phyloP scores from a whole-genome alignment of 2,797 vertebrate species.

The Spondyliosoma cantharus region DNA sequence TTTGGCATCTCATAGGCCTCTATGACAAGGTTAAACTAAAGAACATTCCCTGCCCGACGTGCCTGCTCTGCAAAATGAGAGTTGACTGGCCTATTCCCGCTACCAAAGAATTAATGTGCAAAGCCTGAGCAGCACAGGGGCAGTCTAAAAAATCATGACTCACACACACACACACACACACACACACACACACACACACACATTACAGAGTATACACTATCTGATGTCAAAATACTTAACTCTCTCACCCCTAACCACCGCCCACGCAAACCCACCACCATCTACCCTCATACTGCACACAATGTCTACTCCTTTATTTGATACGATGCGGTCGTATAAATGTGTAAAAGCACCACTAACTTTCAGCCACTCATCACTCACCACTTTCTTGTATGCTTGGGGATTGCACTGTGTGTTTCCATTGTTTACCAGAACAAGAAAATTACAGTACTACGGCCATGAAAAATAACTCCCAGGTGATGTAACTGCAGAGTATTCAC shows the following conservation, averaged over 20 bases:
- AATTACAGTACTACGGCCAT: conserved; percentile 1
- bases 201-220: conserved; percentile 12
- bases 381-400: neutral
- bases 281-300: neutral
- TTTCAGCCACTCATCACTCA: neutral
- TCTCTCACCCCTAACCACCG: neutral
- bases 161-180: neutral
- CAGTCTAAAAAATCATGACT: conserved; percentile 64
- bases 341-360: too few species aligned
- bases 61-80: conserved; percentile 73
- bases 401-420: neutral
- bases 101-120: conserved; percentile 74
- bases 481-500: neutral
- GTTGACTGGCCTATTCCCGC: conserved; percentile 63
- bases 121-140: conserved; percentile 60
- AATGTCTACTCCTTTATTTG: neutral
- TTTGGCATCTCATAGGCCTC: conserved; percentile 70
- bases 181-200: too few species aligned
- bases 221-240: conserved; percentile 7
- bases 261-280: too few species aligned
- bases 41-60: conserved; percentile 69
- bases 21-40: conserved; percentile 82
- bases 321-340: neutral
- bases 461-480: conserved; percentile 28
- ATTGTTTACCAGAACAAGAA: neutral